Evolutionary conservation across 2,888 invertebrate species (phyloP), one percentile per base, ranked within the genome.

Genomic region (Pyrrhosoma nymphula): DNA sequence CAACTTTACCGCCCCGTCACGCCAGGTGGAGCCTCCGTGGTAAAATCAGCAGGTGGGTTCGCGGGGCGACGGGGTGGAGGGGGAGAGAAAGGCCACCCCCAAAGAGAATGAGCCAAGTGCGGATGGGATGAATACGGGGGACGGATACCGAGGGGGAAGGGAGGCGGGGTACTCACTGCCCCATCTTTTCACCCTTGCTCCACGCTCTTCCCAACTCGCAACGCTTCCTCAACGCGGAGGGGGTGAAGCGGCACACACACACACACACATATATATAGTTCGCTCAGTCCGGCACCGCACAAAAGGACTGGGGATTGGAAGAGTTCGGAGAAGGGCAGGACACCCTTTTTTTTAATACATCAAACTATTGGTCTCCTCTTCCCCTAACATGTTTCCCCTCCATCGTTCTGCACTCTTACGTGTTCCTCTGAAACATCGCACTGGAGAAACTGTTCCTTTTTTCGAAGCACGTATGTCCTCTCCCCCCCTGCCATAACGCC

Each of bases 1-100:
- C 56, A 89, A 56, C 89, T 89, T 82, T 89, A 93, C 93, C 63
- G 93, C 93, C 47, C 75, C n/a, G 93, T 93, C 93, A 93, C 93
- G 93, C 93, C 93, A 93, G 93, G 93, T 93, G 93, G 47, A 69
- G 93, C 35, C 60, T 23, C 60, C 93, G 93, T 93, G 93, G 93
- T 69, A 93, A 93, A 75, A 93, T 93, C 93, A 93, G 93, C 93
- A 93, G 93, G 93, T 93, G 93, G 93, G 69, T 69, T 16, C 18
- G 39, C 20, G 26, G 23, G 14, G 16, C 3, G 26, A 26, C 35
- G 14, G 82, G 35, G 82, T 14, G 16, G 35, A 16, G 35, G 16
- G 82, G 26, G 82, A 4, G 82, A 69, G 69, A 8, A 8, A 8
- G 8, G 47, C 47, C 23, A n/a, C 30, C 35, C 16, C 4, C n/a